A percentile compares a stretch with the other conserved stretches of the same genome.
Evolutionary conservation across 2,797 vertebrate species (phyloP).

Genomic region (Rhinoraja longicauda): DNA sequence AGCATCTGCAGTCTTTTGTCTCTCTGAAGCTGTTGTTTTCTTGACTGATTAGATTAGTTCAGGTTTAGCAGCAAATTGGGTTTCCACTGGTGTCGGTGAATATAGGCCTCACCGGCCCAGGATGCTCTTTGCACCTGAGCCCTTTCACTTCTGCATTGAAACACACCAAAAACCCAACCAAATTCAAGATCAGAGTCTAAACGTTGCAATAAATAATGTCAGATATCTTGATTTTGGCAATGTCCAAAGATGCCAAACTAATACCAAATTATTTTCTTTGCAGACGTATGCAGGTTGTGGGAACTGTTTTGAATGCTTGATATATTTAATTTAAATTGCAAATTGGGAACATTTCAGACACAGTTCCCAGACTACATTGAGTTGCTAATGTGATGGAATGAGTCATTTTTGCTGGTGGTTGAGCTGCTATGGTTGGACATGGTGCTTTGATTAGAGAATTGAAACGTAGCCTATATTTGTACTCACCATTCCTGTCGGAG

Average conservation of each 20-base stretch:
- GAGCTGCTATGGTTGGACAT: neutral
- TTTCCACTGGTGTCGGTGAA: neutral
- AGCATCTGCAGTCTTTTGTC: too few species aligned
- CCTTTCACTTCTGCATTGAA: too few species aligned
- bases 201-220: neutral
- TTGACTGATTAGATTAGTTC: neutral
- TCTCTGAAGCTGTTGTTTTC: neutral
- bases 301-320: neutral
- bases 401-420: neutral
- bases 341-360: neutral
- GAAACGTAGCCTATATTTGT: too few species aligned
- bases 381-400: neutral
- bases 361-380: neutral
- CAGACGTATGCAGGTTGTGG: neutral
- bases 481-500: neutral
- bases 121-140: too few species aligned
- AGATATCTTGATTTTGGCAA: neutral
- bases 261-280: too few species aligned
- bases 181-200: neutral
- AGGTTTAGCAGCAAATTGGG: neutral
- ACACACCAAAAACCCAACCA: neutral
- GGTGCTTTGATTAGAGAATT: neutral
- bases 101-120: neutral
- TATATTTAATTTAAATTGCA: neutral
- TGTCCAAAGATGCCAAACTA: too few species aligned